Evolutionary conservation across 2,888 invertebrate species (phyloP), one percentile per base, ranked within the genome.

Genomic region (Marasmarcha lunaedactyla): DNA sequence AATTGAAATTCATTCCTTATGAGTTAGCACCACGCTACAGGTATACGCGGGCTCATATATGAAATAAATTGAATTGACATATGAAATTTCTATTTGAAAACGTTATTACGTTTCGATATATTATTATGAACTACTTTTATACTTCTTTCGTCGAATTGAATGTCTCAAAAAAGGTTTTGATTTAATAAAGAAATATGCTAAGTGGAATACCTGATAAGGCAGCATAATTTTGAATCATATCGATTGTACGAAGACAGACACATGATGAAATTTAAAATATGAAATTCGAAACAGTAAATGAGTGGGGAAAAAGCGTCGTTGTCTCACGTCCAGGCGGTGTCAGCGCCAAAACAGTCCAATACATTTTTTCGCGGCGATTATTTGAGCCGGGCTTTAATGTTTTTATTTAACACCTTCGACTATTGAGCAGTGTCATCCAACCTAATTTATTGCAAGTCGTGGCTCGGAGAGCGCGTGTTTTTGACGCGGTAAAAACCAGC

Each of bases 301-400:
- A 20, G 20, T 20, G 20, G 20, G 20, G 20, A 20, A 20, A 20
- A 20, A 20, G 4, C 20, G 4, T 3, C 20, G 20, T 5, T 20
- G 3, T 7, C 56, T 59, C 63, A 56, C 63, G 63, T 59, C 51
- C 54, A 46, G 55, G 50, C 55, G 57, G 61, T 63, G 67, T 66
- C 68, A 59, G 61, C 64, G 56, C 78, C 78, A 74, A 78, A 79
- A 71, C 71, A 68, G 72, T 70, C 67, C 66, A 60, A 69, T 70
- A 73, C 60, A 58, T 65, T 71, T 77, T 79, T 77, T 72, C 71
- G 57, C 53, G 59, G 57, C 64, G 71, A 77, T 79, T 78, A 81
- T 81, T 79, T 70, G 68, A 67, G 66, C 60, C 63, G 63, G 67
- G 59, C 68, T 71, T 79, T 83, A 79, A 81, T 79, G 81, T 81